Evolutionary conservation across 2,888 invertebrate species (phyloP).

Genomic region (Athetis lepigone): DNA sequence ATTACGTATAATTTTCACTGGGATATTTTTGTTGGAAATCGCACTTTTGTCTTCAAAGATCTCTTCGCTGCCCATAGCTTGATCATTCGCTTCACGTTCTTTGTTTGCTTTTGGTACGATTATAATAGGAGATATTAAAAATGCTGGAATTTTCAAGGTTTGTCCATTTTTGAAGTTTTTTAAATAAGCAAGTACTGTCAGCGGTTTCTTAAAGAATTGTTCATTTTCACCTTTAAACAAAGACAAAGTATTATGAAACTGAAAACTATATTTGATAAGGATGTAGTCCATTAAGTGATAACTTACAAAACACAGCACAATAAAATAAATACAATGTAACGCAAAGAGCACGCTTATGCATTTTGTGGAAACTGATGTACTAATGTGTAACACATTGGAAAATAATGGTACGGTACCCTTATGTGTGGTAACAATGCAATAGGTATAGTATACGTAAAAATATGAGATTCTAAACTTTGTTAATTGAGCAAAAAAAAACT

Average conservation of each 20-base stretch:
- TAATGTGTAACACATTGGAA: conserved; percentile 37
- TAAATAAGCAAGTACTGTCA: conserved; percentile 28
- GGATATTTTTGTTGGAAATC: conserved; percentile 6
- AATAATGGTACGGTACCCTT: conserved; percentile 15
- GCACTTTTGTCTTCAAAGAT: background rate
- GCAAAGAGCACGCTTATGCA: conserved; percentile 70
- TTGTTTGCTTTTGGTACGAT: conserved; percentile 31
- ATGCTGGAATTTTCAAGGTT: conserved; percentile 34
- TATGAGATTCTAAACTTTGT: background rate
- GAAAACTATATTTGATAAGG: background rate
- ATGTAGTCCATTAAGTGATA: background rate
- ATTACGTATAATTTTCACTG: conserved; percentile 20
- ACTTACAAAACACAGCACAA: conserved; percentile 50
- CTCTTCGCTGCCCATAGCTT: conserved; percentile 6
- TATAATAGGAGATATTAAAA: conserved; percentile 51
- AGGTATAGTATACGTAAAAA: conserved; percentile 49
- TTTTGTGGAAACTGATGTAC: conserved; percentile 73
- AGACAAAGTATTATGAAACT: conserved; percentile 7
- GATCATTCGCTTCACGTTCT: background rate
- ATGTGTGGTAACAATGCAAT: conserved; percentile 27
- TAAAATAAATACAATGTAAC: conserved; percentile 37
- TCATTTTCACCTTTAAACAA: conserved; percentile 55
- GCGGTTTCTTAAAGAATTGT: conserved; percentile 1
- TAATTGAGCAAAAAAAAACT: background rate
- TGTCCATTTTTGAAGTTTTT: conserved; percentile 14